phyloP scores from a whole-genome alignment of 2,888 invertebrate genomes.

The Empis stercorea region DNA sequence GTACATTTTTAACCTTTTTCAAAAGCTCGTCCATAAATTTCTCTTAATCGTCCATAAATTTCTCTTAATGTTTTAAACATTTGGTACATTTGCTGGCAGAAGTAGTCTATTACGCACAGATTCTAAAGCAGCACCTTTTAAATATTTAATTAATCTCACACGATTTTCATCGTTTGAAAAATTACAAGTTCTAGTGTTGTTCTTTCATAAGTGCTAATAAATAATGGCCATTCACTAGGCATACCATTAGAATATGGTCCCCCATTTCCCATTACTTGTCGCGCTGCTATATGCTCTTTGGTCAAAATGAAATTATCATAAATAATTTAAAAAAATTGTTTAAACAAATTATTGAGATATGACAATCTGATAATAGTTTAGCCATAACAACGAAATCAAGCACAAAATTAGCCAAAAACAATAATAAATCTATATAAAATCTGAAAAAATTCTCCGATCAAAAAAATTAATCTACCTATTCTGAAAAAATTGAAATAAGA shows the following conservation, averaged over 20 bases:
- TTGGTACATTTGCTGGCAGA: not conserved
- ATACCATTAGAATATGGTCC: constrained; percentile 2
- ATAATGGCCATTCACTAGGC: constrained; percentile 6
- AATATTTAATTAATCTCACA: not conserved
- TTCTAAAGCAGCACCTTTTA: constrained; percentile 4
- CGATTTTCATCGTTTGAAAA: constrained; percentile 4
- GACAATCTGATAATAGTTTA: too few species aligned
- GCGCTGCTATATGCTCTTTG: not conserved
- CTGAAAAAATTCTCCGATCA: too few species aligned
- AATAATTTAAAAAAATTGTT: too few species aligned
- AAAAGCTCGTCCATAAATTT: not conserved
- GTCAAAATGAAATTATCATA: too few species aligned
- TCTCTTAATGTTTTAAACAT: not conserved
- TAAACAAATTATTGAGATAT: too few species aligned
- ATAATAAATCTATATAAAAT: too few species aligned
- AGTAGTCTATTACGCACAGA: constrained; percentile 1
- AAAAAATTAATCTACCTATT: too few species aligned
- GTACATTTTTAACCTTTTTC: too few species aligned
- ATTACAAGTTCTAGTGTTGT: constrained; percentile 3
- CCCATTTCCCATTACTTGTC: constrained; percentile 1
- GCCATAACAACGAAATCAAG: too few species aligned
- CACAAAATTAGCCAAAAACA: too few species aligned
- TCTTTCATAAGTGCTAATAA: constrained; percentile 2
- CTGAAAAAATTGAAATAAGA: too few species aligned
- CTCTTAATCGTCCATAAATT: constrained; percentile 4